Percentiles rank a stretch among this genome's conserved stretches.
These are phyloP conservation scores for Zaprionus bogoriensis DNA, from an alignment of 2,888 invertebrate species.

Conservation along the genomic window DNA sequence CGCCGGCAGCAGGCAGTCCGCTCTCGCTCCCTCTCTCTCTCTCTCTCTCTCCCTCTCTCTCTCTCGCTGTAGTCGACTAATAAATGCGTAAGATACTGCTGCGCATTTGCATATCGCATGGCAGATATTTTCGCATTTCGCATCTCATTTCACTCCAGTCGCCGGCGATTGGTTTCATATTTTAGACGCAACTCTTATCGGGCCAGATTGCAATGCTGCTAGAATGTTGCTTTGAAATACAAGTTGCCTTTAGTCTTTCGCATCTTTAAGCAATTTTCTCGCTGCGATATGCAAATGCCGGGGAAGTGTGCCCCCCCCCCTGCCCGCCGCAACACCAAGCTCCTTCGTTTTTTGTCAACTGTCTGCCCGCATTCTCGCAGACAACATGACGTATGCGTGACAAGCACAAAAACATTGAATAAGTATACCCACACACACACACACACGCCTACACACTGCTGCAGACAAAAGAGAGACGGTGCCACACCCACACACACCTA, in stretches of 20 bases:
- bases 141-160: not conserved
- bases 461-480: not conserved
- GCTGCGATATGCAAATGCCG: conserved; percentile 38
- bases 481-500: not conserved
- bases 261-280: conserved; percentile 25
- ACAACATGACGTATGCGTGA: conserved; percentile 59
- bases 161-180: not conserved
- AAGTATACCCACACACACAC: not conserved
- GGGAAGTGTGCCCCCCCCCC: conserved; percentile 12
- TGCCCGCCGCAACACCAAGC: not conserved
- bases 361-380: conserved; percentile 30
- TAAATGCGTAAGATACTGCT: not conserved
- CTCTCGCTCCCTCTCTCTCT: no score
- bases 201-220: conserved; percentile 5
- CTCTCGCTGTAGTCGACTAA: not conserved
- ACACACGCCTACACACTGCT: not conserved
- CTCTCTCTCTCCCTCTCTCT: no score
- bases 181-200: conserved; percentile 1
- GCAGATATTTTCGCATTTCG: not conserved
- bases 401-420: conserved; percentile 34
- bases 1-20: not conserved
- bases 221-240: conserved; percentile 11
- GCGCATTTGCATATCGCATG: not conserved
- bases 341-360: conserved; percentile 27
- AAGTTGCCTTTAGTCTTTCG: not conserved